Evolutionary conservation across 1,140 invertebrate species (phyloP), one percentile per base, ranked within the genome.

Genomic region (Helicoverpa zea): DNA sequence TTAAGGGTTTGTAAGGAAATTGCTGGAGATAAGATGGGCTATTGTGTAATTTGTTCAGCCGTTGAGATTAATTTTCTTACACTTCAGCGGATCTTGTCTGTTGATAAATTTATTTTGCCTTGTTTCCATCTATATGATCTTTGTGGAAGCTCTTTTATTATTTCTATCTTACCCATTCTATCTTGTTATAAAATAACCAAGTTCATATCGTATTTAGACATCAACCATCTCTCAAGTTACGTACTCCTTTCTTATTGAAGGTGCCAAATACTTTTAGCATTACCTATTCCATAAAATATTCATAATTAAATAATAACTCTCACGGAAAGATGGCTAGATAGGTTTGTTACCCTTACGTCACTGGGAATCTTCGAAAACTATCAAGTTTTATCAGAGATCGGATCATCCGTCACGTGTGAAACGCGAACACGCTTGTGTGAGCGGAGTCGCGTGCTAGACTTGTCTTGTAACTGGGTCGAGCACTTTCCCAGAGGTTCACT

Each of bases 1-100:
- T 61, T 43, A 70, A 70, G 13, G 66, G 47, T 52, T 68, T 68
- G 64, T 54, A 72, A 52, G 68, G 68, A 72, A 72, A 52, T 72
- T 30, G 23, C 49, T 30, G 12, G 68, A 51, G 23, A 72, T 72
- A 72, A 29, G 47, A 72, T 30, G 5, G 68, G 4, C 68, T 52
- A 54, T 72, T 72, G 68, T 72, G 49, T 14, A 72, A 72, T 72
- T 30, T 72, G 13, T 64, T 7, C 2, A 10, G 4, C 30, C 10
- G 64, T 66, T 52, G 5, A 12, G 23, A 72, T 72, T 51, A 14
- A 54, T 72, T 70, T 72, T 72, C 68, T 72, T 72, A 52, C 68
- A 52, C 47, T 72, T 72, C 49, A 13, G 10, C 29, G 49, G 52
- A 16, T 72, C 35, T 51, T 54, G 47, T 54, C 18, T 30, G 13